Evolutionary conservation across 2,113 vertebrate species (phyloP).

Genomic region (Garra rufa): DNA sequence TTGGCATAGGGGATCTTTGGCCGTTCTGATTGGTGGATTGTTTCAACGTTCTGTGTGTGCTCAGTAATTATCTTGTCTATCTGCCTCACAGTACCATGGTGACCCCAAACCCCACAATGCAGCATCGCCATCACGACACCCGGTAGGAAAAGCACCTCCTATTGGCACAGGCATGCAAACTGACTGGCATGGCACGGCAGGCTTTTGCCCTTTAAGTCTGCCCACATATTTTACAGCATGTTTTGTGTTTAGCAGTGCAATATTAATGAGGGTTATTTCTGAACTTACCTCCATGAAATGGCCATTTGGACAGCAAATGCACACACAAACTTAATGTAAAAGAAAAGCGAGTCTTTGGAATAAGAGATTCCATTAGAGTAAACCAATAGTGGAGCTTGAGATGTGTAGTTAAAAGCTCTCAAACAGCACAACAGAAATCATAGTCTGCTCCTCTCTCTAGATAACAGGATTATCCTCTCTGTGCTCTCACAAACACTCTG

Average conservation of each 20-base stretch:
- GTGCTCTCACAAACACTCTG: slow-evolving; percentile 27
- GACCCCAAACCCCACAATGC: slow-evolving; percentile 44
- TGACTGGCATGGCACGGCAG: not conserved
- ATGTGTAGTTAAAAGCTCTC: slow-evolving; percentile 37
- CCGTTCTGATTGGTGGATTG: slow-evolving; percentile 43
- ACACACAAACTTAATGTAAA: slow-evolving; percentile 10
- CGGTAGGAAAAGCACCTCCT: slow-evolving; percentile 26
- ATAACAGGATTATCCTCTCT: slow-evolving; percentile 38
- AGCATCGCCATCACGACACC: slow-evolving; percentile 10
- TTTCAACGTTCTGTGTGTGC: slow-evolving; percentile 44
- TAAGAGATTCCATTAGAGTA: slow-evolving; percentile 35
- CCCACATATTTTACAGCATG: slow-evolving; percentile 18
- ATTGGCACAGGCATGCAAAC: slow-evolving; percentile 9
- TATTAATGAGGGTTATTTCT: slow-evolving; percentile 33
- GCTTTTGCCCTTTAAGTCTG: slow-evolving; percentile 25
- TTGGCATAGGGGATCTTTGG: slow-evolving; percentile 23
- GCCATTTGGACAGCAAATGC: not conserved
- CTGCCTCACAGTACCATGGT: slow-evolving; percentile 35
- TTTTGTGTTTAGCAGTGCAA: slow-evolving; percentile 17
- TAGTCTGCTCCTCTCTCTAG: not conserved
- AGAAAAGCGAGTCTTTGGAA: not conserved
- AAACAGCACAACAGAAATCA: slow-evolving; percentile 31
- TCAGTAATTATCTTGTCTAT: slow-evolving; percentile 51
- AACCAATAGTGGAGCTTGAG: slow-evolving; percentile 28
- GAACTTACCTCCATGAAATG: slow-evolving; percentile 10